Base-by-base conservation (phyloP, 2,888 invertebrate species). In the Ametastegia equiseti region DNA sequence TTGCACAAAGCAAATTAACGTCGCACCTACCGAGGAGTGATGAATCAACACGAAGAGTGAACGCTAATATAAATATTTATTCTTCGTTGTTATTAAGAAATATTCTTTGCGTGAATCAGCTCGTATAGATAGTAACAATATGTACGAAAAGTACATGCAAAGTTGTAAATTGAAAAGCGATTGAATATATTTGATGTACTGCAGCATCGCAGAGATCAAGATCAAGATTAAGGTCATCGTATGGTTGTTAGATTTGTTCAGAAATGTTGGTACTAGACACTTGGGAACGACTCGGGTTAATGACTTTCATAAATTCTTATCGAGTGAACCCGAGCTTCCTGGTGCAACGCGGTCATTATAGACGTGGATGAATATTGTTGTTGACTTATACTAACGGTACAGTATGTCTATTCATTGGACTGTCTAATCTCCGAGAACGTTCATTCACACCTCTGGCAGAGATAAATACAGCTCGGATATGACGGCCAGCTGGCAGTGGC, bases 271-370 rank as follows among this genome's bases (percentile, higher is more conserved):
- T 78, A 60, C 39, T 63, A 39, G 23, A n/a, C 11, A 30, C 19
- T 50, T 33, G 9, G 50, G 7, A 75, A 19, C 63, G 27, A n/a
- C 60, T 39, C 39, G 45, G 78, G 78, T 78, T 78, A 78, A 60
- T 60, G 78, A 78, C 78, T 60, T 60, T 78, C 60, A 30, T 78
- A 42, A 78, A 78, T 78, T 78, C 39, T 78, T 78, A 78, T 78
- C 78, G 57, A n/a, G 30, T 23, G 60, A 60, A 60, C 36, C 23
- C 39, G n/a, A 60, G 39, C 63, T 78, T 78, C 78, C 78, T 42
- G 60, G 57, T 57, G 78, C 45, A 78, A 67, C 60, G 42, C 60
- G 78, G 54, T 19, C 60, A 4, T 23, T 39, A n/a, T n/a, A 50
- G 50, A 54, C 75, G 75, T 75, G 50, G 75, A 50, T 75, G 50